Conservation (phyloP, 2,113 vertebrate genomes). For the Myanophis thanlyinensis region DNA sequence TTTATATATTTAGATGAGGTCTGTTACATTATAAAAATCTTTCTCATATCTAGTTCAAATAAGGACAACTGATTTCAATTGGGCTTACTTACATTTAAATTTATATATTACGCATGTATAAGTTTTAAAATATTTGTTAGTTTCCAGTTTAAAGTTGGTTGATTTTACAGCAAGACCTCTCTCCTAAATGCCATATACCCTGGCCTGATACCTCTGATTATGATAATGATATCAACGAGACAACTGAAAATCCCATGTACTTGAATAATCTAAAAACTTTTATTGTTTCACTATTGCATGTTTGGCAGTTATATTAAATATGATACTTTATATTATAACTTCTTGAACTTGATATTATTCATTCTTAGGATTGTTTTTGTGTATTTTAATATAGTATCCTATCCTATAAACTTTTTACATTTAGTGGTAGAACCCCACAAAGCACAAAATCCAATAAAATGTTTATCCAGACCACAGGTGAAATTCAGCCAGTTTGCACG, state of each 20-base stretch:
- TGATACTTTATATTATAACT: background rate
- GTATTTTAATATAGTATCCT: background rate
- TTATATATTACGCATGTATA: background rate
- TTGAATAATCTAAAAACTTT: background rate
- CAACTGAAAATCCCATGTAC: background rate
- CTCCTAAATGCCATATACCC: background rate
- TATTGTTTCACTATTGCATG: background rate
- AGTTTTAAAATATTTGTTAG: background rate
- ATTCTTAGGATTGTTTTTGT: background rate
- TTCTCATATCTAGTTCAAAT: background rate
- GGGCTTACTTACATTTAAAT: background rate
- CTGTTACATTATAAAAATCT: background rate
- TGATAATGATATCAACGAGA: background rate
- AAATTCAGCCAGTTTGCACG: too few relatives aligned
- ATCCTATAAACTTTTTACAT: background rate
- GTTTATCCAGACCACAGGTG: too few relatives aligned
- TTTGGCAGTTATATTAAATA: background rate
- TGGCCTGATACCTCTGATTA: background rate
- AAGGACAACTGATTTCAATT: background rate
- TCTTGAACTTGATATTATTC: background rate
- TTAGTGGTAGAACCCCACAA: background rate
- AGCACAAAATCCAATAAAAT: background rate
- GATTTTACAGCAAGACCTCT: too few relatives aligned
- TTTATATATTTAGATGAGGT: background rate
- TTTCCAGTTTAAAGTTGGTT: background rate